Conservation (phyloP, 2,888 invertebrate species). For the Pegoplata infirma region DNA sequence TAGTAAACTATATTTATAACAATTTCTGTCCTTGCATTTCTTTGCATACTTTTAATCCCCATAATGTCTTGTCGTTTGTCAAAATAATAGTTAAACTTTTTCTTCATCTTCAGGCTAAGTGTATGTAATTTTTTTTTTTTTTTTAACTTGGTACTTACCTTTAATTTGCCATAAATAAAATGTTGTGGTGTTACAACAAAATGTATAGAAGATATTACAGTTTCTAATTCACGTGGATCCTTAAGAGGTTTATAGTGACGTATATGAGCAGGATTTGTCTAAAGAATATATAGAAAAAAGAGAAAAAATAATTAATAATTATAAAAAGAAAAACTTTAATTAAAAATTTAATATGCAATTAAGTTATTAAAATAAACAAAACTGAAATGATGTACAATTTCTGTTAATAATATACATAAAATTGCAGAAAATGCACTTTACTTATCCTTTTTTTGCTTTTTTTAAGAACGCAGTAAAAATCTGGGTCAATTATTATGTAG, state of each 20-base stretch:
- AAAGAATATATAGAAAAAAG: conserved; percentile 20
- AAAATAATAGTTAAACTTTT: conserved; percentile 28
- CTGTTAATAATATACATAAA: conserved; percentile 24
- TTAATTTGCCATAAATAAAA: conserved; percentile 79
- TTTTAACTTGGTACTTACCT: conserved; percentile 71
- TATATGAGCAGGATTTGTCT: conserved; percentile 73
- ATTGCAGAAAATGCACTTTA: not conserved
- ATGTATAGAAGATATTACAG: conserved; percentile 78
- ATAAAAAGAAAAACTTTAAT: conserved; percentile 32
- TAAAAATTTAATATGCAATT: conserved; percentile 45
- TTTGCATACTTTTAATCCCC: not conserved
- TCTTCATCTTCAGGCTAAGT: too few relatives aligned
- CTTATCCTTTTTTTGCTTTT: not conserved
- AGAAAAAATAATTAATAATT: conserved; percentile 26
- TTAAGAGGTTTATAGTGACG: conserved; percentile 70
- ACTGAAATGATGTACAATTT: conserved; percentile 35
- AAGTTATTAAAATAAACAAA: conserved; percentile 8
- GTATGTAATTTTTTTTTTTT: not conserved
- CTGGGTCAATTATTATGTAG: conserved; percentile 15
- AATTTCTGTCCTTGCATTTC: too few relatives aligned
- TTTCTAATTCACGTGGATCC: conserved; percentile 75
- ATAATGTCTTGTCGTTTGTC: conserved; percentile 10
- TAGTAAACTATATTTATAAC: too few relatives aligned
- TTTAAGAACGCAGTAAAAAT: not conserved
- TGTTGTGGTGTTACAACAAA: conserved; percentile 79